A percentile compares a stretch with the other conserved stretches of the same genome.
phyloP scores from a whole-genome alignment of 2,113 vertebrate species.

The Progne subis region DNA sequence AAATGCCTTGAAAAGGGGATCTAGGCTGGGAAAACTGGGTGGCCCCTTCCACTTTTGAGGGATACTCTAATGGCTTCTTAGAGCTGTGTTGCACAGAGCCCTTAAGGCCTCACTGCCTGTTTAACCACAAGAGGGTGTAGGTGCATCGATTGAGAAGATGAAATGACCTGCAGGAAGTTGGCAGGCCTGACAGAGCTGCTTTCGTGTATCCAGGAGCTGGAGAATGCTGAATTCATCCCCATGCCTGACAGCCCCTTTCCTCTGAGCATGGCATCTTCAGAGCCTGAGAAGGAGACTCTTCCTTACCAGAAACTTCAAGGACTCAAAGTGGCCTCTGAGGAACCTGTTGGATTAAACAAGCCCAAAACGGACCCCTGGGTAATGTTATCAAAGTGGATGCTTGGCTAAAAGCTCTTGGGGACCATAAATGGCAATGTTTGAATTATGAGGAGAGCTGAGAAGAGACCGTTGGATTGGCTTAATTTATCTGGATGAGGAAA shows the following conservation, averaged over 20 bases:
- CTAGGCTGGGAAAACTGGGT: background rate
- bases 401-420: background rate
- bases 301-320: slow-evolving; percentile 86
- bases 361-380: slow-evolving; percentile 68
- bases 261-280: slow-evolving; percentile 71
- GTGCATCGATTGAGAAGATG: background rate
- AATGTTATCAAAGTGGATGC: slow-evolving; percentile 35
- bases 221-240: slow-evolving; percentile 95
- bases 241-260: slow-evolving; percentile 84
- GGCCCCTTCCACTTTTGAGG: background rate
- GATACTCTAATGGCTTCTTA: background rate
- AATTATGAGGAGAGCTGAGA: background rate
- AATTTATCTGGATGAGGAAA: background rate
- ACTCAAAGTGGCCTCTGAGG: slow-evolving; percentile 83
- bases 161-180: background rate
- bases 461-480: background rate
- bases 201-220: slow-evolving; percentile 84
- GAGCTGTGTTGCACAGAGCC: background rate
- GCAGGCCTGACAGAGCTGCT: slow-evolving; percentile 28
- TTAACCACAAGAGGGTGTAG: slow-evolving; percentile 66
- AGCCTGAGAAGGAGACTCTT: slow-evolving; percentile 76
- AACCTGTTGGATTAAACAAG: slow-evolving; percentile 58
- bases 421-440: background rate
- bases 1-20: background rate
- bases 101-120: background rate